Evolutionary conservation across 2,797 vertebrate genomes (phyloP).

Genomic region (Sciurus vulgaris): DNA sequence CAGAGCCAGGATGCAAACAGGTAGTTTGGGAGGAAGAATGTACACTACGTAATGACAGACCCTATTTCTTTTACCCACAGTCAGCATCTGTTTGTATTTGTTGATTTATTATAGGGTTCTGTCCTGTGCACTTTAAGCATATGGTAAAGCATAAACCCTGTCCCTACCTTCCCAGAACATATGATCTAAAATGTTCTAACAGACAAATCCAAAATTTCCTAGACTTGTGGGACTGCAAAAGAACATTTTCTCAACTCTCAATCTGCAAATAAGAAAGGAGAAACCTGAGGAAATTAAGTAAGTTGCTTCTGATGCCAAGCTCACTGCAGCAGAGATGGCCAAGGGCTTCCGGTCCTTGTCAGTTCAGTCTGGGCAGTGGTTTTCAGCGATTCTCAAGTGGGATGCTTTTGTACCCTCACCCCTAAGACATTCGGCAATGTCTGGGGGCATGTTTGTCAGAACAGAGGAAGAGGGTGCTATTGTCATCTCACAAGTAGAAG

Average conservation of each 20-base stretch:
- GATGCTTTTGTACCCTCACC: not conserved
- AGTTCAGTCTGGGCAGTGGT: not conserved
- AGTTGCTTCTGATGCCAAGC: not conserved
- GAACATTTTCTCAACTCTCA: not conserved
- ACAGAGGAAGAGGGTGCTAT: not conserved
- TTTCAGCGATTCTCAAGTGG: not conserved
- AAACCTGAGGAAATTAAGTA: not conserved
- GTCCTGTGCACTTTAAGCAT: not conserved
- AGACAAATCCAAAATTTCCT: not conserved
- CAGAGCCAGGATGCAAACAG: not conserved
- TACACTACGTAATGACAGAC: not conserved
- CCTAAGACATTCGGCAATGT: not conserved
- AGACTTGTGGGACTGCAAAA: not conserved
- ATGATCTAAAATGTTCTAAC: not conserved
- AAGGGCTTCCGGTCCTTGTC: not conserved
- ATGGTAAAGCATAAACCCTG: not conserved
- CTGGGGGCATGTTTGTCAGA: not conserved
- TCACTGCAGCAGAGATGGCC: not conserved
- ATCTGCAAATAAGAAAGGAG: not conserved
- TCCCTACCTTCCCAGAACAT: not conserved
- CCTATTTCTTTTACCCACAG: not conserved
- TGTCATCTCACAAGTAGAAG: not conserved
- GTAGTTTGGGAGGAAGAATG: not conserved
- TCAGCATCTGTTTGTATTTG: not conserved
- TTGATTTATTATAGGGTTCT: not conserved